Conservation (phyloP, 92 coral and sea anemone genomes). For the Nematostella vectensis region DNA sequence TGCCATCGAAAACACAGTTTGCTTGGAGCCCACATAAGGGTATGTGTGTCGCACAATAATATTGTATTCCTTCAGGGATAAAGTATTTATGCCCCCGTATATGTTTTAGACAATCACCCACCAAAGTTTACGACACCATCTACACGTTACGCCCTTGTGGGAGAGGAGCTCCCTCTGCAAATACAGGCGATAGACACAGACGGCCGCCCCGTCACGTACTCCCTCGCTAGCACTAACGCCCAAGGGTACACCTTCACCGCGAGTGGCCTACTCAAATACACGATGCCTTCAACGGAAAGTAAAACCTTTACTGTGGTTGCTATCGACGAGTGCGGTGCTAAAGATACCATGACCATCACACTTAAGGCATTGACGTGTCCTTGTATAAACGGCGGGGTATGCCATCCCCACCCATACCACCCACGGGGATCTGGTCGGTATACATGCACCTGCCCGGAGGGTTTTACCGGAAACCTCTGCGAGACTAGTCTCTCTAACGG, state of each 20-base stretch:
- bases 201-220: slow-evolving; percentile 14
- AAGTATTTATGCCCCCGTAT: too few species aligned
- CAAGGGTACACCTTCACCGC: slow-evolving; percentile 2
- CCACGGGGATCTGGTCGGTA: too few species aligned
- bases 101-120: slow-evolving; percentile 6
- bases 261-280: slow-evolving; percentile 26
- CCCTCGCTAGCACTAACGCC: slow-evolving; percentile 10
- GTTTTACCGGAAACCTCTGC: too few species aligned
- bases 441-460: too few species aligned
- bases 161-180: background rate
- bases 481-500: too few species aligned
- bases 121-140: slow-evolving; percentile 11
- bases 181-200: slow-evolving; percentile 38
- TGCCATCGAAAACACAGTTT: too few species aligned
- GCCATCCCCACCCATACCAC: too few species aligned
- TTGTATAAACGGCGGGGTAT: slow-evolving; percentile 11
- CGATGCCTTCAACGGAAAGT: slow-evolving; percentile 1
- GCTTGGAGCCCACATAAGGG: too few species aligned
- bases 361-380: slow-evolving; percentile 11
- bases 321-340: slow-evolving; percentile 33
- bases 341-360: slow-evolving; percentile 8
- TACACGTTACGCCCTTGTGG: background rate
- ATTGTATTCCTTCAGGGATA: too few species aligned
- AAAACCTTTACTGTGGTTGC: slow-evolving; percentile 21
- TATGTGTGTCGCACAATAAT: background rate